Base-by-base conservation (phyloP, 2,888 invertebrate genomes). In the Chaetogeoica ovagalla region DNA sequence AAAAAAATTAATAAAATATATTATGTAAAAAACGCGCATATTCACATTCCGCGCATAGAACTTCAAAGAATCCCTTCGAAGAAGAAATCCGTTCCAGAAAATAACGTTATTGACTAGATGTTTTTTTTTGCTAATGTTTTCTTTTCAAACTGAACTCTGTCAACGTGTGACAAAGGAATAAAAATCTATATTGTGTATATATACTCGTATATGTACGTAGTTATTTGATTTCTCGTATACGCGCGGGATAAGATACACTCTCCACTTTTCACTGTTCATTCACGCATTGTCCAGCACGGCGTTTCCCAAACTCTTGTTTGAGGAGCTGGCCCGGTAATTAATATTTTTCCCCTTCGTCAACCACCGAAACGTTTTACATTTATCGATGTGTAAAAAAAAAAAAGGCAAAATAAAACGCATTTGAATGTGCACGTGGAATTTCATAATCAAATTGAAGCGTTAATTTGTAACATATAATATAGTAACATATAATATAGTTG, bases 1-100 rank as follows among this genome's bases (percentile, higher is more conserved):
- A 30, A 30, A 30, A 72, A 60, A 52, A 71, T 76, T 81, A 79
- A 81, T 72, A 81, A 81, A 62, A 69, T 79, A 69, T 23, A 30
- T 30, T 30, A 70, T 37, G 39, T 39, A 39, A 65, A 57, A 39
- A 52, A 55, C 15, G 63, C 37, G 30, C 30, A 30, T 74, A 13
- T 73, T 62, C 57, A 23, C 39, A 39, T 74, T 65, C 37, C 39
- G 13, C 30, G 30, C 1, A 4, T 4, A 6, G 5, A 43, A 75
- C 75, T 23, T 75, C 66, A 75, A 66, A 66, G 23, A 75, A 66
- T 66, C 43, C 23, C 43, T 55, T 30, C 21, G 57, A 21, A 62
- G 57, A 21, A 62, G 57, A 57, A 60, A 69, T 52, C 37, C 48
- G 37, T 76, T 48, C 17, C 52, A 11, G n/a, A 60, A 69, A 62